A percentile compares a stretch with the other conserved stretches of the same genome.
phyloP scores from a whole-genome alignment of 2,888 invertebrate species.

The Mythimna loreyi region DNA sequence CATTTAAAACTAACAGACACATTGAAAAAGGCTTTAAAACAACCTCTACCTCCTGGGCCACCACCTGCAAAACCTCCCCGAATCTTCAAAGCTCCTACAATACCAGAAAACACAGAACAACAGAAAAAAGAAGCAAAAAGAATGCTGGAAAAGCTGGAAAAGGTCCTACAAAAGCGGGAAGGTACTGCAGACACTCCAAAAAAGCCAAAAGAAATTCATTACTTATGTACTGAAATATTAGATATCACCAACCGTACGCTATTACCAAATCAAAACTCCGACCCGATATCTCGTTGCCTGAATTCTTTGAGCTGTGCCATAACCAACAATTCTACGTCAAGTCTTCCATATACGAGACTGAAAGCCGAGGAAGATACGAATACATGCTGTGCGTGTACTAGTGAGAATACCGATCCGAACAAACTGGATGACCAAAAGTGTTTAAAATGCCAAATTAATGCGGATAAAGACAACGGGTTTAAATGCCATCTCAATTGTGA shows the following conservation, averaged over 20 bases:
- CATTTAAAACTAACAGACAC: conserved; percentile 90
- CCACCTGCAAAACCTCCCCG: conserved; percentile 95
- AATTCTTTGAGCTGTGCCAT: conserved; percentile 86
- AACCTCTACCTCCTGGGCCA: conserved; percentile 93
- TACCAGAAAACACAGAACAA: conserved; percentile 72
- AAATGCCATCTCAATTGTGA: conserved; percentile 86
- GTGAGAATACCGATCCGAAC: conserved; percentile 67
- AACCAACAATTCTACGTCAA: conserved; percentile 79
- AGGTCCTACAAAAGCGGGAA: conserved; percentile 89
- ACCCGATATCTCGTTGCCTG: conserved; percentile 82
- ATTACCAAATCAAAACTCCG: conserved; percentile 73
- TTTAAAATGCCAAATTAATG: conserved; percentile 76
- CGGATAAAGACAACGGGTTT: conserved; percentile 75
- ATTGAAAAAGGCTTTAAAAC: conserved; percentile 92
- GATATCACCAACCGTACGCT: conserved; percentile 82
- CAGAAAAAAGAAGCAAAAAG: conserved; percentile 90
- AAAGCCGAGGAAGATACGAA: conserved; percentile 59
- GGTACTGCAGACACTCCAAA: conserved; percentile 71
- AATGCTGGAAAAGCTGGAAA: conserved; percentile 92
- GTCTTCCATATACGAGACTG: conserved; percentile 83
- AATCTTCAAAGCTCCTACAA: conserved; percentile 85
- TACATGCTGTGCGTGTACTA: conserved; percentile 75
- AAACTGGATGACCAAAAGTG: conserved; percentile 67
- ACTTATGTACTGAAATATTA: conserved; percentile 87
- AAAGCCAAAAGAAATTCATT: conserved; percentile 87